Base-by-base conservation (phyloP, 2,797 vertebrate genomes). In the Anabacerthia variegaticeps region DNA sequence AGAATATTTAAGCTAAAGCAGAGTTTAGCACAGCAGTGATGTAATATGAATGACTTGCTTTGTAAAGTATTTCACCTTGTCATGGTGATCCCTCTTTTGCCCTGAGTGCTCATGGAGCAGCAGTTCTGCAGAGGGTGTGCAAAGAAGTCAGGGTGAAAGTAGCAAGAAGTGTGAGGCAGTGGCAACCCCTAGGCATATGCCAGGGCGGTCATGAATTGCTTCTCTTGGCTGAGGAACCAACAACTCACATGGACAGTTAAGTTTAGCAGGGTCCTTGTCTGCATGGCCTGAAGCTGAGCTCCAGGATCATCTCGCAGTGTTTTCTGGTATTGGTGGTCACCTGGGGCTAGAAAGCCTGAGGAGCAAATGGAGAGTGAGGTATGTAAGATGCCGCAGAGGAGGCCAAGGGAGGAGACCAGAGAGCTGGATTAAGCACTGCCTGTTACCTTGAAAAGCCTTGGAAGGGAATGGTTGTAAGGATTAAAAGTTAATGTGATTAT, bases 401-500 rank as follows among this genome's bases (percentile, higher is more conserved):
- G 48, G 30, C 48, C 36, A 20, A 79, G 63, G 58, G 52, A 87
- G 56, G 34, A 77, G 43, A 34, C 51, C 28, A 81, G 36, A 58
- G 65, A 78, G 30, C 39, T 65, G 41, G 23, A 67, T 59, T 84
- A 93, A 73, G 51, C 3, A 0, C 43, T 83, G 41, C 62, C 32
- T 68, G 43, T 84, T 81, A 59, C 89, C 61, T 63, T 67, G 67
- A 69, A 89, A 83, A 91, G 13, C 51, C 93, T 92, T 27, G 7
- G 82, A 96, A 65, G 11, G 39, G 79, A 83, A 66, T 44, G 19
- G 12, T 44, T 86, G 48, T 52, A 63, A 63, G 83, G 59, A 93
- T 95, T 95, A 82, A 75, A 84, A 85, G 72, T 63, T 82, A 86
- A 91, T 73, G 44, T 86, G 79, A 95, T 95, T 91, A 85, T 89